A percentile compares a stretch with the other conserved stretches of the same genome.
Conservation (phyloP, 2,888 invertebrate species). For the Ectemnius continuus region DNA sequence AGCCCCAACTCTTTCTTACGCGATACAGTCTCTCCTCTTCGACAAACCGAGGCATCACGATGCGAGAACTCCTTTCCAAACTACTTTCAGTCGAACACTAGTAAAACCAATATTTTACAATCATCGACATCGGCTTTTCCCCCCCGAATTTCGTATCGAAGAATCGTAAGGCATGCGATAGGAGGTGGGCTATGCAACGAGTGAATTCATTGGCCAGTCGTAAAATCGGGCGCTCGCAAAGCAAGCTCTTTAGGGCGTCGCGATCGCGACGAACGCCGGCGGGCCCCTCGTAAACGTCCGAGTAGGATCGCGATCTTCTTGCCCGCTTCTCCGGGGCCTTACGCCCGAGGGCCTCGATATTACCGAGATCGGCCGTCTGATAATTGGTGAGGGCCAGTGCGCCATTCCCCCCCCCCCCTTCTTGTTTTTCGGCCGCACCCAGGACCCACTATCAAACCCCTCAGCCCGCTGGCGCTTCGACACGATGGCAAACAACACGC, state of each 20-base stretch:
- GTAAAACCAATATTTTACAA: too few species aligned
- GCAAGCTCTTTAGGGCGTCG: conserved; percentile 39
- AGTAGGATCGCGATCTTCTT: conserved; percentile 15
- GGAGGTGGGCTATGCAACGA: conserved; percentile 17
- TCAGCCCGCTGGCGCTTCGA: too few species aligned
- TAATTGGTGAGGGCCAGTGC: conserved; percentile 39
- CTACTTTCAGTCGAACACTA: too few species aligned
- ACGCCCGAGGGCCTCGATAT: neutral
- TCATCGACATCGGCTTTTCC: neutral
- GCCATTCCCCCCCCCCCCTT: conserved; percentile 20
- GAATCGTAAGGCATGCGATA: too few species aligned
- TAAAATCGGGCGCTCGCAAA: conserved; percentile 48
- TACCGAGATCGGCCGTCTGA: conserved; percentile 44
- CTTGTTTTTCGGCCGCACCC: conserved; percentile 5
- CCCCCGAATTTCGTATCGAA: neutral
- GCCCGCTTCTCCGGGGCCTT: conserved; percentile 40
- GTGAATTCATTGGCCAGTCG: conserved; percentile 49
- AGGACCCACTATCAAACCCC: too few species aligned
- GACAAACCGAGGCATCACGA: too few species aligned
- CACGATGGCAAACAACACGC: too few species aligned
- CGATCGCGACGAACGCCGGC: conserved; percentile 31
- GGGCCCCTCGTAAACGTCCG: conserved; percentile 49
- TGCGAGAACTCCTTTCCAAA: neutral
- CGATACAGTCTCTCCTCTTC: too few species aligned
- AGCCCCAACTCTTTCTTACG: conserved; percentile 21